Evolutionary conservation across 2,797 vertebrate genomes (phyloP), one percentile per base, ranked within the genome.

Genomic region (Gadopsis marmoratus): DNA sequence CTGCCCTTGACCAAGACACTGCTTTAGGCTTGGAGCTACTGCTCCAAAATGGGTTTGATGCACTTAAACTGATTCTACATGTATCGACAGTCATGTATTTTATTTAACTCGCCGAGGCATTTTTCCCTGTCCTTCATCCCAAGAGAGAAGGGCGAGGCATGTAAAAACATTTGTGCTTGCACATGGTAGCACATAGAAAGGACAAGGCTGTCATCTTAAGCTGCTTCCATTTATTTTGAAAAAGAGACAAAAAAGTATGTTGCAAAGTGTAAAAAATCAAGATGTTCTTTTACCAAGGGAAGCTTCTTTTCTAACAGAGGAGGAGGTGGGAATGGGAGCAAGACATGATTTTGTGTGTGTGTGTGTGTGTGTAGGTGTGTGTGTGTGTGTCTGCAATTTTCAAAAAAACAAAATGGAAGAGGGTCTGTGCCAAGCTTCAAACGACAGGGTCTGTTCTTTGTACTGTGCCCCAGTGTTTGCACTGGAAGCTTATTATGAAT

Each of bases 401-500:
- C 50, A 10, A n/a, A 37, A 73, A 45, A 29, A 45, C 71, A 59
- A 74, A 72, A 29, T 12, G 45, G 31, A 74, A 48, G 73, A 67
- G 69, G 56, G 65, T 71, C 58, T 47, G 73, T 84, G 69, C 64
- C 73, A 67, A 63, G 71, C 86, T 91, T 91, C 84, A 93, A 91
- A 92, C 63, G 5, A 60, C 76, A 76, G 65, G 59, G 35, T 81
- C 67, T 84, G 73, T 76, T 71, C 81, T 92, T 90, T 92, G 89
- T 90, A 92, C 73, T 82, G 63, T 67, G 64, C 67, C 64, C 48
- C 47, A 53, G 68, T 84, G 79, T 87, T 89, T 86, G 75, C 79
- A 76, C 71, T 83, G 78, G 81, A 77, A 74, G 79, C 75, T 78
- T 88, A 88, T 84, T 65, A 84, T 85, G 65, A 91, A 90, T 84